Base-by-base conservation (phyloP, 2,797 vertebrate species). In the Trichosurus vulpecula region DNA sequence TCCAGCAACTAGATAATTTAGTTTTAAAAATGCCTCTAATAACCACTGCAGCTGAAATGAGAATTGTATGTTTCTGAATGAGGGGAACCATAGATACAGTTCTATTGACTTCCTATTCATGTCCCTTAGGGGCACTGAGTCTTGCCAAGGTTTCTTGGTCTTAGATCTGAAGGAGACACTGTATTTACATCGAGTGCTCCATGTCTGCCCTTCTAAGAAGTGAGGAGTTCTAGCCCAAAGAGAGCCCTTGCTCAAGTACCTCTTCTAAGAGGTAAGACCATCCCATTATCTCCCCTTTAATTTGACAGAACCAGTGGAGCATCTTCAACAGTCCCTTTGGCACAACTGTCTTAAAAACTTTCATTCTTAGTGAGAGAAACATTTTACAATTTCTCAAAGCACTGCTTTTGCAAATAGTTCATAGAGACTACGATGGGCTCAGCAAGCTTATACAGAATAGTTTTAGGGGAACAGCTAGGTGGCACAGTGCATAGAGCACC, bases 21-120 rank as follows among this genome's bases (percentile, higher is more conserved):
- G 29, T 95, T 91, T 10, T 29, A 92, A 93, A 95, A 52, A 58
- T 96, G 96, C 52, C 25, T 92, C 41, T 61, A 91, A 95, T 57
- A 98, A 95, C 92, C 93, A 95, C 97, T 98, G 31, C 90, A 56
- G 54, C 54, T 96, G 57, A 94, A 87, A 94, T 58, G 54, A 10
- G 41, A 55, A 55, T 57, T 56, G 27, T 96, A 52, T 94, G 96
- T 94, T 96, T 97, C 56, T 96, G 61, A 95, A 93, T 95, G 90
- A 92, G 93, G 92, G 90, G 91, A 95, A 93, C 94, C 92, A 27
- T 30, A 95, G 96, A 91, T 90, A 92, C 52, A 53, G 55, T 92
- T 57, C 56, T 31, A 55, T 52, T 92, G 57, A 96, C 53, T 93
- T 74, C 52, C 55, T 51, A 56, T 30, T 97, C 54, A 94, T 47